Evolutionary conservation across 2,113 vertebrate genomes (phyloP), one percentile per base, ranked within the genome.

Genomic region (Corapipo altera): DNA sequence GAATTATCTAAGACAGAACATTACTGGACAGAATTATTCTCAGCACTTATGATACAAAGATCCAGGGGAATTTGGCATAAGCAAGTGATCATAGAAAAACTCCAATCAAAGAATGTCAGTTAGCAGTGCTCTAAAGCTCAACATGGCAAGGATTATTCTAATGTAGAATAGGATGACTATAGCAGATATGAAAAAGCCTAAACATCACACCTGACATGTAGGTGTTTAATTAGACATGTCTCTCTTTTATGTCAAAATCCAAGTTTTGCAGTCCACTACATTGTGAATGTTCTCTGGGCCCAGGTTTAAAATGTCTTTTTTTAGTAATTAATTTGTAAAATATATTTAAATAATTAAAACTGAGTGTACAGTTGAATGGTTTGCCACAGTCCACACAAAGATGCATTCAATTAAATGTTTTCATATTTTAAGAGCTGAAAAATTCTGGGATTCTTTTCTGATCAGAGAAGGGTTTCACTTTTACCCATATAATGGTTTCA

Each of bases 361-460:
- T 81, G 30, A 78, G n/a, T 24, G 10, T 77, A 70, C 21, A 62
- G 33, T 43, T 46, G 49, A 71, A 59, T 52, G 49, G 52, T 51
- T 93, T 80, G 54, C 71, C 54, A 73, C 16, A 66, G 58, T 85
- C 8, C 61, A 79, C 48, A 89, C 33, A 78, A 85, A 88, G 67
- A 95, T 67, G 65, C 49, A 95, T 81, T 82, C 82, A 89, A 95
- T 89, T 88, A 96, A 88, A 91, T 79, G n/a, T 79, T 96, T 95
- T 96, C 41, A 26, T 51, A 92, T 83, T 91, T 93, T 83, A 87
- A 89, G 85, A 79, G 49, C 49, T 76, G 52, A 61, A 65, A 78
- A 95, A 72, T 41, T 24, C 39, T 48, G 54, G 46, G 44, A 90
- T 85, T 88, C 79, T 44, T 52, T 96, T 91, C 75, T 91, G 57